phyloP scores from a whole-genome alignment of 2,888 invertebrate genomes.

The Coronaproctus castanopsis region DNA sequence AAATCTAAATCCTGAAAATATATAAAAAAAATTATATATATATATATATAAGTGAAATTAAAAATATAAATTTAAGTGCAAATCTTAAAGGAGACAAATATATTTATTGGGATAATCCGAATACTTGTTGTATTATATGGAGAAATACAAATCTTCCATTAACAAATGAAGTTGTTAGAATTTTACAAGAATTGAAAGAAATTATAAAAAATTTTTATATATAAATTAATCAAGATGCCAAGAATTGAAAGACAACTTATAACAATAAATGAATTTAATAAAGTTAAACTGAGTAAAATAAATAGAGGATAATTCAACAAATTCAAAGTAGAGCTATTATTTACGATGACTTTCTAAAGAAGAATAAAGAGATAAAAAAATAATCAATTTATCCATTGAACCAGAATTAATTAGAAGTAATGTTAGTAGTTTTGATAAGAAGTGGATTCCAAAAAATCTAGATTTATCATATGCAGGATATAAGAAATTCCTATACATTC shows the following conservation, averaged over 20 bases:
- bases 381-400: slow-evolving; percentile 3
- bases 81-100: neutral
- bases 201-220: no score
- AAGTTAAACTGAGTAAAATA: slow-evolving; percentile 4
- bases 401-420: slow-evolving; percentile 2
- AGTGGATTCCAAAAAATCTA: slow-evolving; percentile 3
- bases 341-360: slow-evolving; percentile 1
- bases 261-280: slow-evolving; percentile 3
- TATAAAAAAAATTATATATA: no score
- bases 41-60: slow-evolving; percentile 1
- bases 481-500: slow-evolving; percentile 3
- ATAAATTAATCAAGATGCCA: slow-evolving; percentile 1
- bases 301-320: slow-evolving; percentile 4
- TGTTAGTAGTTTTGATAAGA: slow-evolving; percentile 2
- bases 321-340: slow-evolving; percentile 3
- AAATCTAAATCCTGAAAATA: neutral
- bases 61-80: slow-evolving; percentile 2
- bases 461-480: slow-evolving; percentile 5
- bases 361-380: slow-evolving; percentile 5
- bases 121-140: no score
- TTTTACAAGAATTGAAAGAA: no score
- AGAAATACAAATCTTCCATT: no score
- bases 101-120: no score
- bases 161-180: no score
- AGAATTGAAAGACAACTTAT: slow-evolving; percentile 1